Percentiles rank a stretch among this genome's conserved stretches.
Evolutionary conservation across 2,888 invertebrate species (phyloP).

Genomic region (Syritta pipiens): DNA sequence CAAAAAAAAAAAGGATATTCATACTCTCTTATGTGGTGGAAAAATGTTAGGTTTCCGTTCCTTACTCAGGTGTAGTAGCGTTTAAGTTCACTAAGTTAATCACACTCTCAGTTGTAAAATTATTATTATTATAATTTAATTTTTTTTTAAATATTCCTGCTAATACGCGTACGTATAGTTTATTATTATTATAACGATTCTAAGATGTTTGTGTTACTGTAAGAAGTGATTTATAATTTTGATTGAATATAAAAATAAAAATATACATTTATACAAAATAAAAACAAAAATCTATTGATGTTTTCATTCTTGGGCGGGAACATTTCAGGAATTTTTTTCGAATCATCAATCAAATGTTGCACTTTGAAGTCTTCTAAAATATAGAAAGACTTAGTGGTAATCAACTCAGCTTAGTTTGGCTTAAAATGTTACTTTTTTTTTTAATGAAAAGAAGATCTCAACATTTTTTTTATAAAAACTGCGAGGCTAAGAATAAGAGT

Average conservation of each 20-base stretch:
- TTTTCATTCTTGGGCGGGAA: background rate
- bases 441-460: no score
- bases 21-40: background rate
- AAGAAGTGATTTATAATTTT: constrained; percentile 60
- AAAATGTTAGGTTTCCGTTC: constrained; percentile 63
- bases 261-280: constrained; percentile 68
- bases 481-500: no score
- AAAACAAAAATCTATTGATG: background rate
- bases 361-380: no score
- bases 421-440: no score
- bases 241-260: constrained; percentile 49
- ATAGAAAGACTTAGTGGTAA: no score
- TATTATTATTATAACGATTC: constrained; percentile 18
- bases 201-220: constrained; percentile 38
- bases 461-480: no score
- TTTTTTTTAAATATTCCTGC: background rate
- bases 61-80: constrained; percentile 65
- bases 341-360: no score
- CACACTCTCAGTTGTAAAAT: constrained; percentile 22
- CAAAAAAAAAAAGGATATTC: constrained; percentile 10
- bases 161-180: constrained; percentile 8
- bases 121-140: constrained; percentile 1
- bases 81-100: constrained; percentile 56
- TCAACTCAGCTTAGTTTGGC: no score
- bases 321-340: background rate